Percentiles rank a stretch among this genome's conserved stretches.
Conservation (phyloP, 2,888 invertebrate genomes). For the Amiota minor region DNA sequence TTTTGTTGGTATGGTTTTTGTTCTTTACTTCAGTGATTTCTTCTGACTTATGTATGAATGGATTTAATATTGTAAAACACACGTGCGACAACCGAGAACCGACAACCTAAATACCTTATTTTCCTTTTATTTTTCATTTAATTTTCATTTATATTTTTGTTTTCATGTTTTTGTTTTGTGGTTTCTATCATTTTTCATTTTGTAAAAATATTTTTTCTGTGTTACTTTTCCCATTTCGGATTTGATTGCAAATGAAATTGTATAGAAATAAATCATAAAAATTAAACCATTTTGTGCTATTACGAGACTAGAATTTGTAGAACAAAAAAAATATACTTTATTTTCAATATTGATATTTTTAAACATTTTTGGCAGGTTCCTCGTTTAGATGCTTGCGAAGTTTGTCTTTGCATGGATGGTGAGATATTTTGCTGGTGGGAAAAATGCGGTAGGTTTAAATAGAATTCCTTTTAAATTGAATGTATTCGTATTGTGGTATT, state of each 20-base stretch:
- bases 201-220: neutral
- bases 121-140: constrained; percentile 12
- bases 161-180: neutral
- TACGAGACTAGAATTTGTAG: neutral
- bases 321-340: neutral
- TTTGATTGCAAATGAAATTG: no score
- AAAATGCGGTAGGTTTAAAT: constrained; percentile 75
- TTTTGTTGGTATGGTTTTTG: constrained; percentile 39
- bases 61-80: constrained; percentile 26
- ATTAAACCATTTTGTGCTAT: neutral
- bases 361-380: constrained; percentile 75
- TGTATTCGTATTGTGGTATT: constrained; percentile 8
- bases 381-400: constrained; percentile 77
- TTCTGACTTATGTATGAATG: constrained; percentile 17
- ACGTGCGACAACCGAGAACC: constrained; percentile 7
- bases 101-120: neutral
- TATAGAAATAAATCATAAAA: no score
- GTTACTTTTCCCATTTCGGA: no score
- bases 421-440: constrained; percentile 82
- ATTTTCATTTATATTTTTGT: constrained; percentile 18
- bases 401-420: constrained; percentile 79
- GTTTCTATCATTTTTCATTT: neutral
- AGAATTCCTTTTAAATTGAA: constrained; percentile 13
- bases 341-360: neutral
- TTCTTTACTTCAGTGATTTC: constrained; percentile 32